Evolutionary conservation across 92 coral and sea anemone genomes (phyloP).

Genomic region (Meandrina meandrites): DNA sequence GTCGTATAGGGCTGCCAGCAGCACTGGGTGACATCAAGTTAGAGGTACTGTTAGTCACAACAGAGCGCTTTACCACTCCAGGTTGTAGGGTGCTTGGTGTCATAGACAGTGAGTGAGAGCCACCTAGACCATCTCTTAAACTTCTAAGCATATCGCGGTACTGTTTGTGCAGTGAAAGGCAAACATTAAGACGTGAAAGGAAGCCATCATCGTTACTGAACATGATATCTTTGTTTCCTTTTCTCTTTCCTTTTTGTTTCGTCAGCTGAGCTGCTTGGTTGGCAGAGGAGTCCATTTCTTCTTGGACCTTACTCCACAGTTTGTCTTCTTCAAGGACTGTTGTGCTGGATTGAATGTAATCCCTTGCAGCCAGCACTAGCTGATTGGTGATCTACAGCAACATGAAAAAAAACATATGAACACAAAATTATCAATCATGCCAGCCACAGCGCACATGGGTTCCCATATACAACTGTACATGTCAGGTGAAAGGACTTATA

Average conservation of each 20-base stretch:
- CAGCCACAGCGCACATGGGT: too few species aligned
- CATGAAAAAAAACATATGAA: neutral
- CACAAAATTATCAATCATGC: neutral
- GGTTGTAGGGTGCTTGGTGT: constrained; percentile 68
- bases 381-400: constrained; percentile 83
- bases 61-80: constrained; percentile 60
- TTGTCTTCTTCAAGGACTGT: constrained; percentile 78
- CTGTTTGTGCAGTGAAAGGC: constrained; percentile 90
- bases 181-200: constrained; percentile 80
- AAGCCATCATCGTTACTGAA: constrained; percentile 81
- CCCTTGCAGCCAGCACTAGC: constrained; percentile 81
- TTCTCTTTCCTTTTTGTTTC: constrained; percentile 72
- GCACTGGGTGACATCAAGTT: constrained; percentile 75
- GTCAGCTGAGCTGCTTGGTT: constrained; percentile 43
- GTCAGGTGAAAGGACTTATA: too few species aligned
- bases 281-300: constrained; percentile 70
- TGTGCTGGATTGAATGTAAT: constrained; percentile 74
- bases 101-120: constrained; percentile 75
- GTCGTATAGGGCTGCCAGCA: constrained; percentile 64
- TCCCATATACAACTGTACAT: neutral
- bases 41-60: constrained; percentile 66
- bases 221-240: constrained; percentile 60
- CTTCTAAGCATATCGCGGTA: constrained; percentile 98
- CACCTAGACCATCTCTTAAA: constrained; percentile 90
- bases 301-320: constrained; percentile 85